Base-by-base conservation (phyloP, 2,797 vertebrate species). In the Aplochiton taeniatus region DNA sequence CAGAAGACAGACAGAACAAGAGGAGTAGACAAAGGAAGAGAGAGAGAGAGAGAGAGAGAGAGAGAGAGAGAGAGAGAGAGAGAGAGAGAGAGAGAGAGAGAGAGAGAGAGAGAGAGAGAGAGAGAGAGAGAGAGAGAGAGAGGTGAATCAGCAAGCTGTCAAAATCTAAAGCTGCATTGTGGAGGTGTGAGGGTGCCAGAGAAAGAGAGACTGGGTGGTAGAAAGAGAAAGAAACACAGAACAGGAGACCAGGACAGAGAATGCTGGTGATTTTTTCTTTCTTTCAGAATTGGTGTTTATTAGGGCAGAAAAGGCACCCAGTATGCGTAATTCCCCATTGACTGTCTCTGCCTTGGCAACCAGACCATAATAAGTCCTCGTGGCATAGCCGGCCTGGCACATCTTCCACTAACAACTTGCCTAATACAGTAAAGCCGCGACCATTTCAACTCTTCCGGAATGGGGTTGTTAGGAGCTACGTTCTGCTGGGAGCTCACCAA, bases 251-350 rank as follows among this genome's bases (percentile, higher is more conserved):
- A 19, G 7, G 9, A 18, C 7, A 49, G 31, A 53, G 50, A 44
- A 55, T 59, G 9, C 61, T 65, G 58, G 18, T 48, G 49, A 50
- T 31, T 6, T 31, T 31, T 61, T 58, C 62, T 6, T 31, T 31
- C 59, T 58, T 60, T 19, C 1, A 61, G 51, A 57, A 62, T 65
- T 54, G 31, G 45, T 74, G 80, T 65, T 82, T 81, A 85, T 66
- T 85, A 73, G 77, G 78, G 85, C 81, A 83, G 73, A 84, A 83
- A 63, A 69, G 60, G 58, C 66, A 73, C 68, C 31, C 61, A 73
- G 66, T 74, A 77, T 48, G 61, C 63, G 76, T 82, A 73, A 78
- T 16, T 63, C 58, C 67, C 53, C 72, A 82, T 49, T 83, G 60
- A 75, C 63, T 77, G 71, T 58, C 62, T 77, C 65, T 63, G 65